Conservation (phyloP, 2,888 invertebrate species). For the Eustalomyia histrio region DNA sequence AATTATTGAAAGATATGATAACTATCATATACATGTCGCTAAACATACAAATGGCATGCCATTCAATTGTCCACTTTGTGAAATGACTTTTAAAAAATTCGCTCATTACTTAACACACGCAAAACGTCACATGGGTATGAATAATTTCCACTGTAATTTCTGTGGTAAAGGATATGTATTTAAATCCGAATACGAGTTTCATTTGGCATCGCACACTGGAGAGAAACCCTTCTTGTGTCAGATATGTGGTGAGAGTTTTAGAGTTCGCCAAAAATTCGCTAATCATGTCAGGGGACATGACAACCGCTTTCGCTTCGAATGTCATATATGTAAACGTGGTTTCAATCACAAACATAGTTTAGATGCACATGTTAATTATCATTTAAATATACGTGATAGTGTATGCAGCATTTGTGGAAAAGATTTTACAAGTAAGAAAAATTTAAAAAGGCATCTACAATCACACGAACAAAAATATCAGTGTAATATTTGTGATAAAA, state of each 20-base stretch:
- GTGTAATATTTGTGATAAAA: background rate
- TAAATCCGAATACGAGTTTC: conserved; percentile 44
- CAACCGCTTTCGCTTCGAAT: conserved; percentile 53
- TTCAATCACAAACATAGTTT: conserved; percentile 49
- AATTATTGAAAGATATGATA: conserved; percentile 55
- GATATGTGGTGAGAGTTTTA: conserved; percentile 70
- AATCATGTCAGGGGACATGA: conserved; percentile 57
- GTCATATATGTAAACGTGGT: conserved; percentile 55
- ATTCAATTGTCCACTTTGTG: conserved; percentile 59
- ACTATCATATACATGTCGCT: conserved; percentile 56
- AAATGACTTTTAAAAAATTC: conserved; percentile 46
- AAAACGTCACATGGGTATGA: conserved; percentile 52
- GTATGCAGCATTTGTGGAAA: conserved; percentile 71
- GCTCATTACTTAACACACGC: conserved; percentile 55
- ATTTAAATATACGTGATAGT: conserved; percentile 72
- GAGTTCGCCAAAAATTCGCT: conserved; percentile 62
- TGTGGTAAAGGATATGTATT: conserved; percentile 57
- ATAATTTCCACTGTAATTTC: conserved; percentile 55
- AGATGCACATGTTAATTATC: conserved; percentile 71
- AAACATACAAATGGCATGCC: conserved; percentile 53
- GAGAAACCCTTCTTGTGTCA: conserved; percentile 66
- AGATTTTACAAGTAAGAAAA: conserved; percentile 63
- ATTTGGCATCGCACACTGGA: conserved; percentile 69
- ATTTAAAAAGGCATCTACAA: background rate
- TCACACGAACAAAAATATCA: background rate